phyloP scores from a whole-genome alignment of 1,140 invertebrate species.

The Harlomillsia oculata region DNA sequence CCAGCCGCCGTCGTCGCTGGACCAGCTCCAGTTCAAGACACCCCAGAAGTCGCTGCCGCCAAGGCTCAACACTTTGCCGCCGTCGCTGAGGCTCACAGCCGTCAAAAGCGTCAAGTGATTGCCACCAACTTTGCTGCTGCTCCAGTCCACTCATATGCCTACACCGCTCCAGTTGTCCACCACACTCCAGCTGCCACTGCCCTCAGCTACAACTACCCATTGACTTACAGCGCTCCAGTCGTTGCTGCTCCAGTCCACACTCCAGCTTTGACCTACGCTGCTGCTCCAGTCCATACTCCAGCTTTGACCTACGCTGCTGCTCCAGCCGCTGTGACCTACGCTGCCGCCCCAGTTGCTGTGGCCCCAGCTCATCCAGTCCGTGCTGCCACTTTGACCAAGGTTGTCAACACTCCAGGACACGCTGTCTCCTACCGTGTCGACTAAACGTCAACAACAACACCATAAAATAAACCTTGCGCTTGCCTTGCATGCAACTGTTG shows the following conservation, averaged over 20 bases:
- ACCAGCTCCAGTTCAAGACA: conserved; percentile 35
- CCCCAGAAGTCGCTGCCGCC: conserved; percentile 38
- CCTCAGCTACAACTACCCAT: conserved; percentile 23
- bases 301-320: conserved; percentile 29
- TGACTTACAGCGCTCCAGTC: conserved; percentile 16
- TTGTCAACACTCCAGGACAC: conserved; percentile 41
- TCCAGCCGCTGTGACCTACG: conserved; percentile 21
- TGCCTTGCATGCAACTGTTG: no score
- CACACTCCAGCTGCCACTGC: background rate
- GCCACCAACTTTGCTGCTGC: conserved; percentile 28
- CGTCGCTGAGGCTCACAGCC: conserved; percentile 27
- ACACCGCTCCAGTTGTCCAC: conserved; percentile 17
- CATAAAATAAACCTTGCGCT: no score
- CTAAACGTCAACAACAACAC: no score
- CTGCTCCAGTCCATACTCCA: conserved; percentile 12
- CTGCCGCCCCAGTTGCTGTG: conserved; percentile 18
- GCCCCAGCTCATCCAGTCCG: conserved; percentile 17
- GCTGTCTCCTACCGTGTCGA: conserved; percentile 41
- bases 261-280: conserved; percentile 34
- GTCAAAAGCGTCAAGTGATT: conserved; percentile 26
- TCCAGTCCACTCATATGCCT: conserved; percentile 33
- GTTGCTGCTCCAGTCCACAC: conserved; percentile 35
- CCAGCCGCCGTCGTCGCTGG: conserved; percentile 40
- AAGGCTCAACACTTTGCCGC: conserved; percentile 34
- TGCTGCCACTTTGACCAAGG: conserved; percentile 38